Evolutionary conservation across 2,888 invertebrate genomes (phyloP).

Genomic region (Andrena bucephala): DNA sequence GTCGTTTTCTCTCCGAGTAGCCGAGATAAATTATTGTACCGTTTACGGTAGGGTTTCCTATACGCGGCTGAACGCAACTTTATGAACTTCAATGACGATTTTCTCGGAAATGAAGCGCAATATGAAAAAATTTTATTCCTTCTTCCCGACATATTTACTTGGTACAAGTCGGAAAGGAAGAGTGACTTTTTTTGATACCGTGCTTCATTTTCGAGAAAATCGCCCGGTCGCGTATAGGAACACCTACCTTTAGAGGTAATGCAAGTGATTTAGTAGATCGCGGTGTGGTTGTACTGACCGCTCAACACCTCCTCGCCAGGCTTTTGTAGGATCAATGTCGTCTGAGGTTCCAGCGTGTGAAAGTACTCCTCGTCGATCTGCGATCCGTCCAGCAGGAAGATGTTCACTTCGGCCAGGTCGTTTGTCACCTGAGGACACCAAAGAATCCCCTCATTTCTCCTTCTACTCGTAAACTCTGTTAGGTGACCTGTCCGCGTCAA

Average conservation of each 20-base stretch:
- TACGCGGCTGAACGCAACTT: no score
- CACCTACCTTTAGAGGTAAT: neutral
- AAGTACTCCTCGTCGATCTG: slow-evolving; percentile 91
- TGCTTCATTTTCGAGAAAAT: neutral
- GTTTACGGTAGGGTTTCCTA: no score
- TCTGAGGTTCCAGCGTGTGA: slow-evolving; percentile 90
- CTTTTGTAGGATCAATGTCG: slow-evolving; percentile 88
- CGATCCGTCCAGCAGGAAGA: slow-evolving; percentile 82
- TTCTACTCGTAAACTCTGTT: neutral
- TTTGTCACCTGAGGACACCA: slow-evolving; percentile 70
- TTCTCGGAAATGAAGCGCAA: no score
- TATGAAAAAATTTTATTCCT: no score
- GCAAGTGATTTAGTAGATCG: neutral
- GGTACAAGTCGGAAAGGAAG: no score
- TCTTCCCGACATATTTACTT: no score
- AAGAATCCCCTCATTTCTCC: neutral
- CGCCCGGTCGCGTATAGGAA: neutral
- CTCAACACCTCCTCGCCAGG: slow-evolving; percentile 83
- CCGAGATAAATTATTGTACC: no score
- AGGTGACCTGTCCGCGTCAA: neutral
- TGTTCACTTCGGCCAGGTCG: slow-evolving; percentile 75
- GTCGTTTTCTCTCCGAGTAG: no score
- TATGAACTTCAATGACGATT: no score
- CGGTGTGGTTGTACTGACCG: slow-evolving; percentile 75
- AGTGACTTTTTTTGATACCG: no score